A percentile compares a stretch with the other conserved stretches of the same genome.
Evolutionary conservation across 2,113 vertebrate species (phyloP).

Genomic region (Pardalotus punctatus): DNA sequence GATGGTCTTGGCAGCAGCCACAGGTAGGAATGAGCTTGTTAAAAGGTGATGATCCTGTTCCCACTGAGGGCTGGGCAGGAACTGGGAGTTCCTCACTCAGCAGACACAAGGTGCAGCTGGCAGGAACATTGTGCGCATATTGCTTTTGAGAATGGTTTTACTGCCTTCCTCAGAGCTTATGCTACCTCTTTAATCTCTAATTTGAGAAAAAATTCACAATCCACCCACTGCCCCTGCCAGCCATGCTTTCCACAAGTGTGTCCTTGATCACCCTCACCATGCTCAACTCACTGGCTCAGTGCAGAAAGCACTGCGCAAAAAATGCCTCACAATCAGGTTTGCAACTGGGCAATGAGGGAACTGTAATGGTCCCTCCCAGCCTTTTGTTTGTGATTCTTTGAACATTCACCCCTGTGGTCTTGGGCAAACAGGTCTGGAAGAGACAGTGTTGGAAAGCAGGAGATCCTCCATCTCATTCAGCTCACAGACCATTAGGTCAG

Average conservation of each 20-base stretch:
- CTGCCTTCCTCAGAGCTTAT: not conserved
- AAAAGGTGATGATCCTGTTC: not conserved
- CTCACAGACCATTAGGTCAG: not conserved
- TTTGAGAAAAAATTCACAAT: not conserved
- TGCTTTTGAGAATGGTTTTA: not conserved
- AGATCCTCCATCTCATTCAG: not conserved
- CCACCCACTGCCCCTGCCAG: not conserved
- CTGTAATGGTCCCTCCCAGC: not conserved
- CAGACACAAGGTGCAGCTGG: not conserved
- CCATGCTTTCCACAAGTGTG: not conserved
- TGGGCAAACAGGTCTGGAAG: not conserved
- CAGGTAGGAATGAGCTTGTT: not conserved
- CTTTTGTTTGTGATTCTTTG: not conserved
- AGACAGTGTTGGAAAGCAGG: not conserved
- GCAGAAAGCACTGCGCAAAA: not conserved
- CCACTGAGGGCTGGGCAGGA: not conserved
- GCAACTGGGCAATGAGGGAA: not conserved
- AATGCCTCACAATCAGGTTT: not conserved
- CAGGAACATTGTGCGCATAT: accelerated
- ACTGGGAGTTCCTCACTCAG: not conserved
- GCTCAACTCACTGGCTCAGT: not conserved
- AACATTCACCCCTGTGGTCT: not conserved
- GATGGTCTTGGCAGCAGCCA: not conserved
- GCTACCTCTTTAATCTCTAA: not conserved
- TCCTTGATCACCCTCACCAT: not conserved